Conservation (phyloP, 2,888 invertebrate species). For the Anaspis maculata region DNA sequence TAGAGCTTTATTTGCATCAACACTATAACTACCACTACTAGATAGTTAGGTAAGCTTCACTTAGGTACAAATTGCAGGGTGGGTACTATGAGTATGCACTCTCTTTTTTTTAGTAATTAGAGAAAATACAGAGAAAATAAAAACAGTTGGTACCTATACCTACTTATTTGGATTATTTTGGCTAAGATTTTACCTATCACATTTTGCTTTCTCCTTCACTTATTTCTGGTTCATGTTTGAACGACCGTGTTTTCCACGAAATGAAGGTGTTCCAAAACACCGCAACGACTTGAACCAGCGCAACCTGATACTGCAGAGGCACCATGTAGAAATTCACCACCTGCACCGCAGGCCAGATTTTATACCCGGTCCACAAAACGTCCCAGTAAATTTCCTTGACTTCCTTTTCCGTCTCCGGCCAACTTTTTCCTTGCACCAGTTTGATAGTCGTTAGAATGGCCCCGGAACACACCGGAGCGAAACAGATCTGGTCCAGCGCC, state of each 20-base stretch:
- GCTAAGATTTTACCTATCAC: no score
- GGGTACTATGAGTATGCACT: no score
- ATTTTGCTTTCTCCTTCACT: no score
- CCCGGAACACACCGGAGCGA: constrained; percentile 53
- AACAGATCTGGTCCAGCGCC: constrained; percentile 59
- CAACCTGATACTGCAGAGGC: constrained; percentile 75
- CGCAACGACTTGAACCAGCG: constrained; percentile 70
- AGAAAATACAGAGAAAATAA: no score
- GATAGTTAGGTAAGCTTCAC: no score
- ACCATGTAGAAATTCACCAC: constrained; percentile 75
- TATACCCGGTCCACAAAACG: constrained; percentile 59
- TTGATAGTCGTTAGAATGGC: constrained; percentile 53
- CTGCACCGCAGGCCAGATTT: constrained; percentile 80
- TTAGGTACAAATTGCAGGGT: no score
- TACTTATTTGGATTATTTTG: no score
- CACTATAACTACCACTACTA: no score
- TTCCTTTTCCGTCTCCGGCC: constrained; percentile 47
- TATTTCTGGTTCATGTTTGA: no score
- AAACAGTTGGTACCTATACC: no score
- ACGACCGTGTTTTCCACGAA: constrained; percentile 64
- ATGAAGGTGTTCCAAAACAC: constrained; percentile 81
- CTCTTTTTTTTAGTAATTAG: no score
- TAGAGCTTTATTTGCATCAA: no score
- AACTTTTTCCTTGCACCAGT: constrained; percentile 50
- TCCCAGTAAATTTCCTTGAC: constrained; percentile 53